These are phyloP conservation scores for Vultur gryphus DNA, from an alignment of 2,797 vertebrate species.

Conservation along the genomic window DNA sequence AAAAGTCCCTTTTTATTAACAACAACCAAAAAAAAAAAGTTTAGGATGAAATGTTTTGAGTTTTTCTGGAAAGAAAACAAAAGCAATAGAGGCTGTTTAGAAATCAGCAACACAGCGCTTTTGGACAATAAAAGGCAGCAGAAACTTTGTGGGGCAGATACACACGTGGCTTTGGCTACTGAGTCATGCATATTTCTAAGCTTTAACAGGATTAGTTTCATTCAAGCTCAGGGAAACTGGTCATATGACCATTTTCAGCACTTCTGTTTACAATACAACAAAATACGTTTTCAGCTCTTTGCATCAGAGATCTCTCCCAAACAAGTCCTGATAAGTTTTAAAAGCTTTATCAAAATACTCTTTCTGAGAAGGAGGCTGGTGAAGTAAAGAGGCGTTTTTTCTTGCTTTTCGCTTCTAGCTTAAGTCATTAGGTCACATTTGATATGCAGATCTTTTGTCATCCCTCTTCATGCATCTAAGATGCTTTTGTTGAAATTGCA, in stretches of 20 bases:
- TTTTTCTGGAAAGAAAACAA: conserved; percentile 9
- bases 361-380: neutral
- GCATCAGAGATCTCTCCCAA: neutral
- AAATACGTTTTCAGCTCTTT: neutral
- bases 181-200: conserved; percentile 46
- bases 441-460: neutral
- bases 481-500: neutral
- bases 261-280: neutral
- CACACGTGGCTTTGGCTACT: neutral
- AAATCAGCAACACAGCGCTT: neutral
- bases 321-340: neutral
- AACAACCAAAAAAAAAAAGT: neutral
- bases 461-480: neutral
- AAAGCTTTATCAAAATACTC: neutral
- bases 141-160: neutral
- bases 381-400: neutral
- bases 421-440: neutral
- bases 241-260: neutral
- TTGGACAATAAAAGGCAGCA: conserved; percentile 2
- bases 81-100: neutral
- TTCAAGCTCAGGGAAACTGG: neutral
- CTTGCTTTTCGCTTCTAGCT: neutral
- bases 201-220: conserved; percentile 43
- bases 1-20: neutral
- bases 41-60: neutral